Conservation (phyloP, 2,113 vertebrate species). For the Crotalus viridis region DNA sequence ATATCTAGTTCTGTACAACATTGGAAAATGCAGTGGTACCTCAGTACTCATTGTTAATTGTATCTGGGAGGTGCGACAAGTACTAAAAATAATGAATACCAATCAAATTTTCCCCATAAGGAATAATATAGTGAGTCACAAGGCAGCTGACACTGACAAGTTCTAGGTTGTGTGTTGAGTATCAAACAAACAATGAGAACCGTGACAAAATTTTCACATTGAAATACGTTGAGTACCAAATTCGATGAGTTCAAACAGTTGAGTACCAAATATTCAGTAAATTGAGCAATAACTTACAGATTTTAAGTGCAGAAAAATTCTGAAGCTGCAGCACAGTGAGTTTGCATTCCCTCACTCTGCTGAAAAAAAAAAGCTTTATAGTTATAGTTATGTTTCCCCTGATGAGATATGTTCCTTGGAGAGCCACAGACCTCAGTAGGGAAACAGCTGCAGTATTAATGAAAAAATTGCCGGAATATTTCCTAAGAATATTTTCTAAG, state of each 20-base stretch:
- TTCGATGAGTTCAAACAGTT: no score
- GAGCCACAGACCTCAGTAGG: conserved; percentile 44
- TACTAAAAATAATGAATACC: no score
- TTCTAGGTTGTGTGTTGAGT: no score
- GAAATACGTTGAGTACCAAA: no score
- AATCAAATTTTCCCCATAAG: no score
- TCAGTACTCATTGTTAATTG: background rate
- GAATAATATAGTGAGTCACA: no score
- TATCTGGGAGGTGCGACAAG: no score
- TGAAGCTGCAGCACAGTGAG: background rate
- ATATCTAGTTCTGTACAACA: background rate
- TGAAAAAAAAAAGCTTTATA: conserved; percentile 8
- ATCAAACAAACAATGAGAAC: no score
- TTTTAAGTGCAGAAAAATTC: background rate
- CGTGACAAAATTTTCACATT: no score
- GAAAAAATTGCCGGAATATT: background rate
- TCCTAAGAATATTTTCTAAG: conserved; percentile 32
- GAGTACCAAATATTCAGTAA: background rate
- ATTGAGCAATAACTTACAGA: background rate
- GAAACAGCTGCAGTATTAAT: conserved; percentile 47
- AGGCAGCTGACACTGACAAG: no score
- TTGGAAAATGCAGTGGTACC: background rate
- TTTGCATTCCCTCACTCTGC: background rate
- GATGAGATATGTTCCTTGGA: conserved; percentile 18
- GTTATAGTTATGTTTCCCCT: conserved; percentile 25